Conservation (phyloP, 1,140 invertebrate species). For the Scaptodrosophila lebanonensis region DNA sequence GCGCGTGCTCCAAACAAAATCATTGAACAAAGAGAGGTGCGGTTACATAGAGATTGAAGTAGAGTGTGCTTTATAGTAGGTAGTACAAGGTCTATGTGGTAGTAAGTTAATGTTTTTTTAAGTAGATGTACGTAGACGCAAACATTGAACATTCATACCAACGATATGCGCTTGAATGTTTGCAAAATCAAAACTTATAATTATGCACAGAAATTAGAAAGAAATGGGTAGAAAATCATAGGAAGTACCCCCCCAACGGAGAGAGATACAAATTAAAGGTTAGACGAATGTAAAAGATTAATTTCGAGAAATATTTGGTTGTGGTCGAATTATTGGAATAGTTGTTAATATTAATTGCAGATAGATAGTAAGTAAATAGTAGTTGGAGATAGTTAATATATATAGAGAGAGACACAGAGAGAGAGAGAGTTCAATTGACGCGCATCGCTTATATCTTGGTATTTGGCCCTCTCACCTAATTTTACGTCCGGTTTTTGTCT, state of each 20-base stretch:
- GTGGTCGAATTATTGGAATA: conserved; percentile 5
- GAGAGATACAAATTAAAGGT: conserved; percentile 17
- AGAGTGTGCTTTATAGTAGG: too few relatives aligned
- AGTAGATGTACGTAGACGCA: too few relatives aligned
- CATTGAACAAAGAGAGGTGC: too few relatives aligned
- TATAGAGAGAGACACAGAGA: neutral
- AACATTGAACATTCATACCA: too few relatives aligned
- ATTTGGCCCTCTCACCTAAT: conserved; percentile 74
- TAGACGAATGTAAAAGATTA: conserved; percentile 18
- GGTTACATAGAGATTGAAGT: too few relatives aligned
- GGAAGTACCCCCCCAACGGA: conserved; percentile 17
- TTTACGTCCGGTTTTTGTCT: conserved; percentile 74
- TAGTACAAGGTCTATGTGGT: too few relatives aligned
- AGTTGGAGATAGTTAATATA: conserved; percentile 17
- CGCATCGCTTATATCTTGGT: conserved; percentile 28
- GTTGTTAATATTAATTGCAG: conserved; percentile 27
- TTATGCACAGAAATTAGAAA: conserved; percentile 8
- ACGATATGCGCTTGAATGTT: too few relatives aligned
- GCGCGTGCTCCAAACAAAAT: conserved; percentile 41
- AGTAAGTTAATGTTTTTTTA: too few relatives aligned
- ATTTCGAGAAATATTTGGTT: conserved; percentile 21
- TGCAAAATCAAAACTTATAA: conserved; percentile 7
- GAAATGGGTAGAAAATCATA: conserved; percentile 13
- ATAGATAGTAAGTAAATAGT: conserved; percentile 30
- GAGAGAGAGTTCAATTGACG: conserved; percentile 38